Evolutionary conservation across 2,113 vertebrate species (phyloP), one percentile per base, ranked within the genome.

Genomic region (Rhinichthys klamathensis): DNA sequence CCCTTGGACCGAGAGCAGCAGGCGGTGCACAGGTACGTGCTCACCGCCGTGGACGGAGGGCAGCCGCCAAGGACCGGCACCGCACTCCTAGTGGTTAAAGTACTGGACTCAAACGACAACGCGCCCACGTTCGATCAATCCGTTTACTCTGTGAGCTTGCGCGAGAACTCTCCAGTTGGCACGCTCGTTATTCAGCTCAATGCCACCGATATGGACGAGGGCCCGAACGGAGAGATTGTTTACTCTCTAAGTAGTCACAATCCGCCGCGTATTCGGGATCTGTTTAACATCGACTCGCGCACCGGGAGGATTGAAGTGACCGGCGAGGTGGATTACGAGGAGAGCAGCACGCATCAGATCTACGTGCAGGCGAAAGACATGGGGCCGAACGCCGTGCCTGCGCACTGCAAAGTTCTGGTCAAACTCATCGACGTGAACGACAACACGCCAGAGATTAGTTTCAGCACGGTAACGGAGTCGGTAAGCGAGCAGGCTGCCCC

Each of bases 21-120:
- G 89, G 97, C 97, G 79, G 93, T 98, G 91, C 98, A 99, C 95
- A 96, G 96, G 86, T 99, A 99, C 88, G 97, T 99, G 91, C 96
- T 99, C 91, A 99, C 98, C 12, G 98, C 98, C 13, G 96, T 98
- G 91, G 98, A 99, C 82, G 98, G 98, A 46, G 98, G 97, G 84
- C 87, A 93, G 94, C 97, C 93, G 90, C 97, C 97, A 92, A 93
- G 96, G 69, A 99, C 98, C 58, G 98, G 97, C 85, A 98, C 98
- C 61, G 97, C 97, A 86, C 95, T 99, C n/a, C 96, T 99, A 88
- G 97, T 97, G 85, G 92, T 99, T 84, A 96, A 96, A 92, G 98
- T 99, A 88, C 92, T 99, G 86, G 98, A 99, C 92, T 99, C 98
- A 30, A 99, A 99, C 41, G 98, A 99, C 91, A 99, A 99, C 86